Percentiles rank a stretch among this genome's conserved stretches.
These are phyloP conservation scores for Dusona sp. DNA, from an alignment of 2,888 invertebrate genomes.

Conservation along the genomic window DNA sequence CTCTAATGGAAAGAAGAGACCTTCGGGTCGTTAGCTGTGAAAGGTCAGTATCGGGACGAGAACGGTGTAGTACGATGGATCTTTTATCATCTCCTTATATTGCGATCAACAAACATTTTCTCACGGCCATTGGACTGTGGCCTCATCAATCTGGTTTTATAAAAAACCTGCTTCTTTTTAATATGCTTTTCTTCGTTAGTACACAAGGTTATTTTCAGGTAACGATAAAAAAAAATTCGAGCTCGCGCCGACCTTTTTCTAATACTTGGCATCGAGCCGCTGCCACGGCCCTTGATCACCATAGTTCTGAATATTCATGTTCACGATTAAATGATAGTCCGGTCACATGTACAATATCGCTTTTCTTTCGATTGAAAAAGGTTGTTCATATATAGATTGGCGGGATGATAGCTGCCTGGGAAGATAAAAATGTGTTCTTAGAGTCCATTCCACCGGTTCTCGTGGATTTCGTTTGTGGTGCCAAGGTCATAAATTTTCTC, in stretches of 20 bases:
- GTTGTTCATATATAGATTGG: constrained; percentile 60
- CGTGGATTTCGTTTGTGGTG: constrained; percentile 65
- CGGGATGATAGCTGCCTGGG: constrained; percentile 71
- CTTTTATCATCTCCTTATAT: constrained; percentile 63
- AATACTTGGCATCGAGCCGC: too few relatives aligned
- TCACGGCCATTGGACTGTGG: constrained; percentile 74
- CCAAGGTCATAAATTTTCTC: constrained; percentile 67
- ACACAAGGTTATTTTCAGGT: constrained; percentile 74
- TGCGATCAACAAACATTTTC: constrained; percentile 63
- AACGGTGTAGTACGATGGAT: constrained; percentile 53
- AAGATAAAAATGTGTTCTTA: constrained; percentile 68
- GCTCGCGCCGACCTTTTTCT: too few relatives aligned
- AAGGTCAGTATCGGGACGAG: constrained; percentile 37
- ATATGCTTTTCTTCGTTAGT: constrained; percentile 66
- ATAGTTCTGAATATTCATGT: too few relatives aligned
- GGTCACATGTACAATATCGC: too few relatives aligned
- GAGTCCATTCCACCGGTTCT: constrained; percentile 70
- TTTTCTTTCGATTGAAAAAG: background rate
- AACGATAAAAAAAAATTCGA: background rate
- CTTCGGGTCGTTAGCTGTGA: background rate
- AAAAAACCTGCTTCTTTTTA: constrained; percentile 63
- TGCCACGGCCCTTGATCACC: too few relatives aligned
- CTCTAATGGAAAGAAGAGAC: background rate
- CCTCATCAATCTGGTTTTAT: constrained; percentile 71
- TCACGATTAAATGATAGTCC: too few relatives aligned